Evolutionary conservation across 1,140 invertebrate genomes (phyloP), one percentile per base, ranked within the genome.

Genomic region (Anastrepha ludens): DNA sequence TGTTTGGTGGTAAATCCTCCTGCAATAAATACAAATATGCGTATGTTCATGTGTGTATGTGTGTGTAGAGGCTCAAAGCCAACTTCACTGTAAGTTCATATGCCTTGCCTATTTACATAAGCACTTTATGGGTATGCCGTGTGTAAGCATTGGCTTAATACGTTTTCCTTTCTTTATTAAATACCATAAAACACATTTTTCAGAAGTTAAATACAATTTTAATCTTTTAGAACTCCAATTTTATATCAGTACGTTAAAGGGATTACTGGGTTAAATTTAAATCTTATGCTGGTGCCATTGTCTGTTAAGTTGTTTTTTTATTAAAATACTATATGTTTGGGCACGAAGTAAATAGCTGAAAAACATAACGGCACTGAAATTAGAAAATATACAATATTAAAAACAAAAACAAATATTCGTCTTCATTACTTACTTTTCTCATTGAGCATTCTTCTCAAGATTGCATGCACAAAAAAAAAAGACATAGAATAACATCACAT

Each of bases 191-290:
- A 17, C 13, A 62, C 39, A n/a, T 65, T 70, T 74, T 44, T 1
- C 41, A 47, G 39, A 74, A 17, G 44, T 47, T 74, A 74, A 44
- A 44, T 17, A 1, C 15, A 17, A 6, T 44, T 74, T 74, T 74
- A 74, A 74, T 44, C 67, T 74, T 6, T 15, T 74, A 8, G 15
- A 74, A 74, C 41, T 44, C 41, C 15, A 74, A 74, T n/a, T 74
- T 74, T 47, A 4, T 39, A 1, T 15, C 67, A 47, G 41, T 70
- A 9, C 13, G 41, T 29, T 65, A 65, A 65, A 20, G 20, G 64
- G 64, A 41, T 67, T 67, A 41, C 0, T 4, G 64, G 6, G 64
- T 13, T 29, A 55, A 55, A 55, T 55, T 55, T 11, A 6, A 55
- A 55, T 55, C 11, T 11, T 2, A 29, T 29, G 29, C 29, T 29